phyloP scores from a whole-genome alignment of 2,113 vertebrate species.

The Lampris incognitus region DNA sequence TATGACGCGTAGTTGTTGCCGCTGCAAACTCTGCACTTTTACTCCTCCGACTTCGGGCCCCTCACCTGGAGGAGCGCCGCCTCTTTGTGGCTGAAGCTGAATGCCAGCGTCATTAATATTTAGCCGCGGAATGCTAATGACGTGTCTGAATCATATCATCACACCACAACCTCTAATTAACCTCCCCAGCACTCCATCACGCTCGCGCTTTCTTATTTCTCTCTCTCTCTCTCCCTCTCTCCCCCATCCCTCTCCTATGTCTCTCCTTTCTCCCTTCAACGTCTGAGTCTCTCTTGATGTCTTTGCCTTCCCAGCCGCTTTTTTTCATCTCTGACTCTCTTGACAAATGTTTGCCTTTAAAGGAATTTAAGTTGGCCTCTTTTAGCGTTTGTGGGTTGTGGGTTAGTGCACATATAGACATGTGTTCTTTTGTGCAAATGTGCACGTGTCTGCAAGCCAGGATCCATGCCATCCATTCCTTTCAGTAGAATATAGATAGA shows the following conservation, averaged over 20 bases:
- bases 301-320: constrained; percentile 70
- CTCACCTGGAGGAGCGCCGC: constrained; percentile 58
- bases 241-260: background rate
- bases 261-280: background rate
- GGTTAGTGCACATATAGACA: background rate
- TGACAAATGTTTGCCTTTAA: constrained; percentile 68
- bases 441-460: background rate
- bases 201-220: background rate
- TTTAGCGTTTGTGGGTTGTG: constrained; percentile 28
- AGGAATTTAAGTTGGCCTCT: constrained; percentile 56
- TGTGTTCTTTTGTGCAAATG: constrained; percentile 18
- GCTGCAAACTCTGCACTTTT: constrained; percentile 62
- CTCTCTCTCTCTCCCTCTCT: background rate
- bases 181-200: constrained; percentile 60
- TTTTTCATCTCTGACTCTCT: constrained; percentile 74
- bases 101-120: constrained; percentile 78
- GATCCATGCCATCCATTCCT: too few relatives aligned
- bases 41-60: constrained; percentile 48
- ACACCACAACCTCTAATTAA: constrained; percentile 81
- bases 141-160: constrained; percentile 76
- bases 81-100: constrained; percentile 59
- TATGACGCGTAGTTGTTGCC: constrained; percentile 62
- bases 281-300: constrained; percentile 55
- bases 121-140: constrained; percentile 79
- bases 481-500: too few relatives aligned